Evolutionary conservation across 2,113 vertebrate species (phyloP), one percentile per base, ranked within the genome.

Genomic region (Clarias macrocephalus): DNA sequence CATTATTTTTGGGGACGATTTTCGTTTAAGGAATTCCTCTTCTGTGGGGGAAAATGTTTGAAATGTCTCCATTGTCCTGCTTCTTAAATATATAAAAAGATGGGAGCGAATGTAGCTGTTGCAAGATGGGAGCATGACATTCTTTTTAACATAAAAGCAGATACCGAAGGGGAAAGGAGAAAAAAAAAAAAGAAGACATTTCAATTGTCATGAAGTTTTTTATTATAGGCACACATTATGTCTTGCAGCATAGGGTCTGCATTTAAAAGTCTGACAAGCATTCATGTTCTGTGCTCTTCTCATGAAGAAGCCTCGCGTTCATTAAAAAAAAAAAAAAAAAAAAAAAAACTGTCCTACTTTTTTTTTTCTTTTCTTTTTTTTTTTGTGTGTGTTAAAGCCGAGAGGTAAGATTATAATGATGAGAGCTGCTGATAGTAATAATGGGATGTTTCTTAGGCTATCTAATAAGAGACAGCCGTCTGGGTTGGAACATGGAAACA

Each of bases 291-390:
- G 37, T 54, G 62, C 28, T 83, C 23, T 66, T 25, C 81, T 54
- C 6, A 18, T 19, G 62, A 48, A 54, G 42, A 68, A 66, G 12
- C 33, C 25, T 48, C 37, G 3, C n/a, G 19, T 37, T 42, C 86
- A 88, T 91, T 85, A 25, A 81, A 88, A 86, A 48, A 48, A 48
- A 48, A 42, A 42, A 42, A 42, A 48, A 48, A 48, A 7, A 48
- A 48, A 48, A 48, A 48, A 72, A 16, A 59, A 23, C 76, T 89
- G 84, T 82, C 86, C 88, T 90, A 90, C 86, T 89, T 91, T 86
- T 91, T 88, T 91, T 88, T n/a, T n/a, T n/a, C n/a, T n/a, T n/a
- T n/a, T n/a, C n/a, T n/a, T n/a, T n/a, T n/a, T n/a, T n/a, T n/a
- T n/a, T n/a, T n/a, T n/a, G n/a, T n/a, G n/a, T 65, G 21, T 63